Base-by-base conservation (phyloP, 2,888 invertebrate species). In the Dryomyza anilis region DNA sequence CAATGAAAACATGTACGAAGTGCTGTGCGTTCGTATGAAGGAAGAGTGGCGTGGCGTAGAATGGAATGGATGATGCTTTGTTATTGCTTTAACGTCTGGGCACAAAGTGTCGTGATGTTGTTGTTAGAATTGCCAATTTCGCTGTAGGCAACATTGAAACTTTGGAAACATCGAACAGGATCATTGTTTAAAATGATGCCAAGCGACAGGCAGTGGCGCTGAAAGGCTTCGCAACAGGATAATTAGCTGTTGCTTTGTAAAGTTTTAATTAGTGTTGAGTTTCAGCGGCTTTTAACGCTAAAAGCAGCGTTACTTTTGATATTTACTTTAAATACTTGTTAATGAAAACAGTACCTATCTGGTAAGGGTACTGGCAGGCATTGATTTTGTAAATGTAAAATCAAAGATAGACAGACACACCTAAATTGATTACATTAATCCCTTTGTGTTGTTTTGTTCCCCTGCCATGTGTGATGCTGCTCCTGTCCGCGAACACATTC, bases 361-460 rank as follows among this genome's bases (percentile, higher is more conserved):
- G n/a, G n/a, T n/a, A n/a, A n/a, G n/a, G n/a, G n/a, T n/a, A n/a
- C n/a, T n/a, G n/a, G n/a, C n/a, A n/a, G n/a, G n/a, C n/a, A n/a
- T n/a, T n/a, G n/a, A n/a, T n/a, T n/a, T n/a, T n/a, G n/a, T n/a
- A n/a, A n/a, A n/a, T n/a, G n/a, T n/a, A n/a, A n/a, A n/a, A n/a
- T n/a, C n/a, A n/a, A n/a, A n/a, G n/a, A n/a, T n/a, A n/a, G n/a
- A 14, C 27, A 5, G n/a, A 58, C n/a, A 58, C 23, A 55, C 48
- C 56, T 61, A 16, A 27, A 33, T n/a, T 65, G 60, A 60, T 61
- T 65, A 56, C 65, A 65, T 61, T 53, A 52, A 59, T 53, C 45
- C 58, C 55, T 45, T 29, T 61, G n/a, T n/a, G 25, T 56, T 19
- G 43, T 52, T 39, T 56, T 29, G 33, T 19, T 25, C 25, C 23